These are phyloP conservation scores for Euclidia mi DNA, from an alignment of 2,888 invertebrate genomes.

Conservation along the genomic window DNA sequence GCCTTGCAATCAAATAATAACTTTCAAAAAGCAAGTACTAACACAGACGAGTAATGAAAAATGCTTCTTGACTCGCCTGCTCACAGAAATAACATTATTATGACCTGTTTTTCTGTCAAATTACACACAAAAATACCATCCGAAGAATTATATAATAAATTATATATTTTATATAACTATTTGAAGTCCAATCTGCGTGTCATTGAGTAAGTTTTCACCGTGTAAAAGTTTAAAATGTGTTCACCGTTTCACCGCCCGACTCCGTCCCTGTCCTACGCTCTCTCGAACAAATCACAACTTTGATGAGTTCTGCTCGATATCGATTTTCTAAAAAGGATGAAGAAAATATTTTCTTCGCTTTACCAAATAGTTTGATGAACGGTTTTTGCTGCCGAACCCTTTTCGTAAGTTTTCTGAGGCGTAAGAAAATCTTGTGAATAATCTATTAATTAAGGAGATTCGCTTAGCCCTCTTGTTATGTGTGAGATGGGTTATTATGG, in stretches of 20 bases:
- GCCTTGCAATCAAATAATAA: too few relatives aligned
- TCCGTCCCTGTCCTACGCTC: conserved; percentile 26
- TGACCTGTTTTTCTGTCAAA: too few relatives aligned
- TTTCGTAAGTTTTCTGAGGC: neutral
- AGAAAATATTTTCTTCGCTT: conserved; percentile 37
- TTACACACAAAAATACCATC: neutral
- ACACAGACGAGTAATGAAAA: too few relatives aligned
- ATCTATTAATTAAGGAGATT: too few relatives aligned
- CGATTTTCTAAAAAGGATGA: conserved; percentile 51
- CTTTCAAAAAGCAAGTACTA: too few relatives aligned
- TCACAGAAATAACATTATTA: too few relatives aligned
- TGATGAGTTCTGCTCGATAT: conserved; percentile 63
- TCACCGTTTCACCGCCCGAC: conserved; percentile 14
- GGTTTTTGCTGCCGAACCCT: neutral
- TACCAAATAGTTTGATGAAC: conserved; percentile 12
- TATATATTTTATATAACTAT: too few relatives aligned
- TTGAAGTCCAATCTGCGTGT: conserved; percentile 17
- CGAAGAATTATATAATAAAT: too few relatives aligned
- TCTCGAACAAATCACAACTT: conserved; percentile 71
- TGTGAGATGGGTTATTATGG: too few relatives aligned
- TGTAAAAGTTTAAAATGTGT: conserved; percentile 34
- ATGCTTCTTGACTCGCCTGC: too few relatives aligned
- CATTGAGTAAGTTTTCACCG: conserved; percentile 23
- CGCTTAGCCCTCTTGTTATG: too few relatives aligned
- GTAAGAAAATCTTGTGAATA: too few relatives aligned